Evolutionary conservation across 64 coral and sea anemone species (phyloP), one percentile per base, ranked within the genome.

Genomic region (Platygyra sinensis): DNA sequence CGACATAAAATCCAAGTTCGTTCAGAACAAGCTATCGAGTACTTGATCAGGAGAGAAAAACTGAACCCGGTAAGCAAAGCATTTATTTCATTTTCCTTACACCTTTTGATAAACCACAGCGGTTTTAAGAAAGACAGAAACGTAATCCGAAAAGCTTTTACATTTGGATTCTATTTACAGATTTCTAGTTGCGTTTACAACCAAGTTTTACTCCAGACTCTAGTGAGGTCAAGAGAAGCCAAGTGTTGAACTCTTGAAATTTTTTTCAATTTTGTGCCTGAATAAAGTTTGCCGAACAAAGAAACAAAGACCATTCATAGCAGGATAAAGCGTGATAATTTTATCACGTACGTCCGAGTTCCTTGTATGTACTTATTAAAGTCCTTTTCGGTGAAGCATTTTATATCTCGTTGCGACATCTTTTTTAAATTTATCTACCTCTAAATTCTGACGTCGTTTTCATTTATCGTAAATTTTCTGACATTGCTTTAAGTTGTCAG

Each of bases 111-210:
- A 14, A 57, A 2, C 10, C 54, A 57, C 2, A 57, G 54, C 10
- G 54, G 54, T 27, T 73, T 73, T 29, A 30, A 29, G 29, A 73
- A 73, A 28, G 71, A 8, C 15, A 30, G 15, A 33, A 73, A 32
- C n/a, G 71, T 60, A 80, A 80, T 80, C 51, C 11, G n/a, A 80
- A 80, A 30, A 51, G 3, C n/a, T 80, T 52, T n/a, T 24, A 78
- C 10, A 10, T 27, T 78, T 24, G 13, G 14, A 73, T 52, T 52
- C 3, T 28, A 24, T n/a, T n/a, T 0, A 13, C 46, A 18, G 9
- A 52, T 78, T 54, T 28, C 29, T 73, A 14, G 15, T 73, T 14
- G 27, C 12, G 71, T 15, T 57, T 12, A 14, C 10, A 13, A 57
- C 0, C 54, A 46, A 46, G 42, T 57, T 57, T 57, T 57, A 0